phyloP scores from a whole-genome alignment of 2,797 vertebrate species.

The Takifugu ocellatus region DNA sequence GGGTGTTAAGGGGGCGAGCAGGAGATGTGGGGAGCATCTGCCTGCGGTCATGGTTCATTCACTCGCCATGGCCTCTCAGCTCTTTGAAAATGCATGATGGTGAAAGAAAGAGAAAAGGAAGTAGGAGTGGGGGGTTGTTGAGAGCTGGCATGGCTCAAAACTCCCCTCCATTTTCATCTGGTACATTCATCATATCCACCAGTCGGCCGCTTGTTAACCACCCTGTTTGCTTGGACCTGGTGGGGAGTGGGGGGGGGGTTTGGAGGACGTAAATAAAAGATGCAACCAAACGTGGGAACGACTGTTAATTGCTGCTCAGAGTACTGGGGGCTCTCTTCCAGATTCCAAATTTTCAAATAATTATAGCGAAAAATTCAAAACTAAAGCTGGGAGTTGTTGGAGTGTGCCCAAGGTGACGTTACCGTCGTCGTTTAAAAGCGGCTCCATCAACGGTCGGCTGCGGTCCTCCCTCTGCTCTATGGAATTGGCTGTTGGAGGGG shows the following conservation, averaged over 20 bases:
- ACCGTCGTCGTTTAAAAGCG: conserved; percentile 32
- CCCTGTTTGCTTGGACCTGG: conserved; percentile 11
- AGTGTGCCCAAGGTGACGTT: too few species aligned
- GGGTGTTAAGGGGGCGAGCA: conserved; percentile 55
- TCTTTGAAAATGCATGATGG: conserved; percentile 81
- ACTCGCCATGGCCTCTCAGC: conserved; percentile 67
- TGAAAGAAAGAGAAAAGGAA: conserved; percentile 53
- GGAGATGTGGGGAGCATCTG: conserved; percentile 64
- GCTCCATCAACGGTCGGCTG: conserved; percentile 65
- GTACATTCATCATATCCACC: conserved; percentile 54
- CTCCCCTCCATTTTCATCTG: conserved; percentile 55
- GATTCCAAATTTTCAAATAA: conserved; percentile 6
- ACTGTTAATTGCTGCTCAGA: conserved; percentile 12
- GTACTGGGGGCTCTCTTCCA: conserved; percentile 5
- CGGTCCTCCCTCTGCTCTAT: conserved; percentile 31
- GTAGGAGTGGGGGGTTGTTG: not conserved
- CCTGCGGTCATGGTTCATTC: conserved; percentile 74
- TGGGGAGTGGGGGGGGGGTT: conserved; percentile 6
- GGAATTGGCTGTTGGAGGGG: conserved; percentile 22
- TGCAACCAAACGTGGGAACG: conserved; percentile 11
- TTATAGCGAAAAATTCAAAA: conserved; percentile 2
- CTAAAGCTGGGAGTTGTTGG: not conserved
- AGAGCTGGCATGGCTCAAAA: conserved; percentile 69
- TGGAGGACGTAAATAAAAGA: conserved; percentile 49
- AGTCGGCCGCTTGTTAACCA: conserved; percentile 18